These are phyloP conservation scores for Hydrocynus forskahlii DNA, from an alignment of 2,797 vertebrate genomes.

Conservation along the genomic window DNA sequence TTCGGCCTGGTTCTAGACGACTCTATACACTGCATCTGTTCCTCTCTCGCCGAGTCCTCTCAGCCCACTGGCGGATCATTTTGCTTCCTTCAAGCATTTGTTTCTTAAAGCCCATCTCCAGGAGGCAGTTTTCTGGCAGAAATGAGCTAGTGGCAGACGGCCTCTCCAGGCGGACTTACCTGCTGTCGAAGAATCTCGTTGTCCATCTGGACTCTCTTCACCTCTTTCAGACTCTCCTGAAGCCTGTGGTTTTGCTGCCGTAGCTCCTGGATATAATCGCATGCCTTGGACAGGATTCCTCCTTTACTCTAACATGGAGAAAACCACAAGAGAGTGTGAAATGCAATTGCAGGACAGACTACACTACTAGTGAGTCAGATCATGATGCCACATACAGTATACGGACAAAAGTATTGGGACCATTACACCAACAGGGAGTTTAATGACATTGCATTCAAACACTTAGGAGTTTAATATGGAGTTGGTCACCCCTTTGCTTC, in stretches of 20 bases:
- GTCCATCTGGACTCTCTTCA: conserved; percentile 88
- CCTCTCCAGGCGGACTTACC: conserved; percentile 68
- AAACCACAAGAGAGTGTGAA: not conserved
- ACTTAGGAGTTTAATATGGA: too few species aligned
- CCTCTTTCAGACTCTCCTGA: conserved; percentile 88
- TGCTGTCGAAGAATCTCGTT: conserved; percentile 89
- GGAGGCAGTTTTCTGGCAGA: not conserved
- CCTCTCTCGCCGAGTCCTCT: not conserved
- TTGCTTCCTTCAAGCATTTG: conserved; percentile 1
- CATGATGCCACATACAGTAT: not conserved
- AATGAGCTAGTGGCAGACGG: conserved; percentile 11
- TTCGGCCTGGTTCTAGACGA: conserved; percentile 11
- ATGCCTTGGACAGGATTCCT: conserved; percentile 92
- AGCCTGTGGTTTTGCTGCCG: conserved; percentile 88
- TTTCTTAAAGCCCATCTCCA: conserved; percentile 21
- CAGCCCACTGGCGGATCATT: not conserved
- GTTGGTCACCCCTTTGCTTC: too few species aligned
- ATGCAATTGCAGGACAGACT: not conserved
- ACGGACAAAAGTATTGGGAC: too few species aligned
- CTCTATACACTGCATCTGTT: not conserved
- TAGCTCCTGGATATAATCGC: conserved; percentile 90
- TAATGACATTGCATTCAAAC: too few species aligned
- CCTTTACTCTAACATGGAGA: conserved; percentile 89
- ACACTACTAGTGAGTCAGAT: not conserved
- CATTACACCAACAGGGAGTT: too few species aligned